Conservation (phyloP, 2,113 vertebrate genomes). For the Paralichthys olivaceus region DNA sequence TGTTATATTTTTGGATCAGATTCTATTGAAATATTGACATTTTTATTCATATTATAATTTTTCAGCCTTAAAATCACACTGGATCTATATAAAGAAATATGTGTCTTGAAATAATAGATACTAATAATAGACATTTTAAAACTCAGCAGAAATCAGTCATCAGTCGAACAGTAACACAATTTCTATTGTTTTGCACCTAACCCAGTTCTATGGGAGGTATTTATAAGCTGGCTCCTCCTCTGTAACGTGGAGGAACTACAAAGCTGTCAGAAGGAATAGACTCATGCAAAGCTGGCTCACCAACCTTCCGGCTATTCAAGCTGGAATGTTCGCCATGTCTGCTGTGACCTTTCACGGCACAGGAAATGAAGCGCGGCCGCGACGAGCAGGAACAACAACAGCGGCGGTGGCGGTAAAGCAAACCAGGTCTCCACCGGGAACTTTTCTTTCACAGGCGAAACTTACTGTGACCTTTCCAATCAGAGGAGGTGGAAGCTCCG, state of each 20-base stretch:
- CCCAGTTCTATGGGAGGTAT: constrained; percentile 13
- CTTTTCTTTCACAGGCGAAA: constrained; percentile 12
- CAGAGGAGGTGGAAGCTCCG: constrained; percentile 53
- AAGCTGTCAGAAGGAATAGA: constrained; percentile 61
- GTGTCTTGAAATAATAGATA: no score
- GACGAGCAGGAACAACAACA: neutral
- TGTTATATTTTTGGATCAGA: neutral
- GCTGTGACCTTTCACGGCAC: constrained; percentile 64
- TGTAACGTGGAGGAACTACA: constrained; percentile 47
- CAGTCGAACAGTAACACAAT: no score
- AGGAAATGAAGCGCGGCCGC: constrained; percentile 57
- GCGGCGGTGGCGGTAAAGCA: neutral
- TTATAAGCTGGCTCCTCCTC: constrained; percentile 19
- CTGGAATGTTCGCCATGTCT: constrained; percentile 66
- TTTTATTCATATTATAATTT: neutral
- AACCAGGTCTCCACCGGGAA: constrained; percentile 7
- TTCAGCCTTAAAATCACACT: no score
- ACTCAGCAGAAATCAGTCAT: no score
- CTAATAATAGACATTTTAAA: neutral
- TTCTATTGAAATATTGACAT: neutral
- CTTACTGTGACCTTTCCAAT: constrained; percentile 50
- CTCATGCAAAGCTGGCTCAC: constrained; percentile 55
- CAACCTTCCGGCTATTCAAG: constrained; percentile 73
- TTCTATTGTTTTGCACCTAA: constrained; percentile 5
- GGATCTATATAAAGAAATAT: no score